Percentiles rank a stretch among this genome's conserved stretches.
Evolutionary conservation across 2,113 vertebrate species (phyloP).

Genomic region (Sialia sialis): DNA sequence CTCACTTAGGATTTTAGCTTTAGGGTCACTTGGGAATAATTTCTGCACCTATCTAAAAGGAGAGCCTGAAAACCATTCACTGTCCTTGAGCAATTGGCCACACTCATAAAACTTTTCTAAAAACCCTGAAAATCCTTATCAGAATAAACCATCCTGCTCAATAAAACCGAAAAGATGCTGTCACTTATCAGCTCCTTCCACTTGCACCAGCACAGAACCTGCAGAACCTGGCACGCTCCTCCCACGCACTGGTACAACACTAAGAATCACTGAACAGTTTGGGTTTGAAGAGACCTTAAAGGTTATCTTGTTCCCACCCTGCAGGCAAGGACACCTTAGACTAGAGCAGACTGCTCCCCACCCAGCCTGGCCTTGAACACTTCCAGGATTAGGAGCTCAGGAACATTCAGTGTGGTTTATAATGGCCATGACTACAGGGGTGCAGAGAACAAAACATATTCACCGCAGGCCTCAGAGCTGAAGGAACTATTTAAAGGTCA

Average conservation of each 20-base stretch:
- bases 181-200: background rate
- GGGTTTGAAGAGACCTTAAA: background rate
- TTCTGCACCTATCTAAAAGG: background rate
- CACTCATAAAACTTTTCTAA: background rate
- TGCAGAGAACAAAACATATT: background rate
- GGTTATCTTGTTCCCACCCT: background rate
- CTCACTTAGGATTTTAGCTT: background rate
- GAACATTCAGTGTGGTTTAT: background rate
- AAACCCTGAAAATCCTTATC: background rate
- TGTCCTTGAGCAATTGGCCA: background rate
- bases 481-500: background rate
- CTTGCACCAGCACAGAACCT: background rate
- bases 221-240: background rate
- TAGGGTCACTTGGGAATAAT: background rate
- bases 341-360: background rate
- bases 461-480: background rate
- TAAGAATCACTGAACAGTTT: background rate
- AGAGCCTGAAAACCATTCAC: background rate
- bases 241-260: background rate
- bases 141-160: background rate
- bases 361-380: background rate
- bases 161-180: background rate
- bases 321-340: background rate
- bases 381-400: background rate
- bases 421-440: background rate